Base-by-base conservation (phyloP, 2,797 vertebrate species). In the Arremon brunneinucha region DNA sequence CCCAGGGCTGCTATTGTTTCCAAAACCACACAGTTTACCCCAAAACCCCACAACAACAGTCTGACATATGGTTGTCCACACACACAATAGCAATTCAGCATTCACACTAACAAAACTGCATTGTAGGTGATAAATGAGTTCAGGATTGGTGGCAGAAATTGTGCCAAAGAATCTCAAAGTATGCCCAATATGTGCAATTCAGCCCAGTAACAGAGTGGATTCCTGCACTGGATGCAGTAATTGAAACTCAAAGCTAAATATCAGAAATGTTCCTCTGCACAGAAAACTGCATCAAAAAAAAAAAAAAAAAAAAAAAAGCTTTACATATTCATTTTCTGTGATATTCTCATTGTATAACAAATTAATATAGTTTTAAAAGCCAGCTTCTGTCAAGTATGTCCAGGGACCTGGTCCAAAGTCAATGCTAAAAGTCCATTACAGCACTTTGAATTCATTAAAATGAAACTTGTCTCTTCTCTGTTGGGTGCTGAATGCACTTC, bases 361-460 rank as follows among this genome's bases (percentile, higher is more conserved):
- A 84, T 70, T 72, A 78, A 72, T 76, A 72, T 1, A 47, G 55
- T 46, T 44, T 59, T 50, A 84, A 88, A 84, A 88, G 12, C 24
- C 63, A 53, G 28, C 16, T 75, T 75, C 64, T 35, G 35, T 64
- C 43, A 72, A 59, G 9, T 12, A 26, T 14, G 32, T 47, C 6
- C 24, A 35, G 47, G 24, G n/a, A 88, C 24, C 39, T 67, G 46
- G 44, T 64, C 70, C n/a, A 63, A 83, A 92, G 67, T 69, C 64
- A 90, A 63, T 39, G 77, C 34, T 89, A 52, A 83, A 71, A 71
- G 59, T 80, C 69, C 19, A 5, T 59, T 5, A 67, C 12, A 19
- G 47, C 44, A 34, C 78, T 89, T 56, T 59, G 65, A 94, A 79
- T 93, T 80, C 46, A 92, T 96, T 71, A 93, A 93, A 92, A 77